phyloP scores from a whole-genome alignment of 2,888 invertebrate species.

The Malthinus flaveolus region DNA sequence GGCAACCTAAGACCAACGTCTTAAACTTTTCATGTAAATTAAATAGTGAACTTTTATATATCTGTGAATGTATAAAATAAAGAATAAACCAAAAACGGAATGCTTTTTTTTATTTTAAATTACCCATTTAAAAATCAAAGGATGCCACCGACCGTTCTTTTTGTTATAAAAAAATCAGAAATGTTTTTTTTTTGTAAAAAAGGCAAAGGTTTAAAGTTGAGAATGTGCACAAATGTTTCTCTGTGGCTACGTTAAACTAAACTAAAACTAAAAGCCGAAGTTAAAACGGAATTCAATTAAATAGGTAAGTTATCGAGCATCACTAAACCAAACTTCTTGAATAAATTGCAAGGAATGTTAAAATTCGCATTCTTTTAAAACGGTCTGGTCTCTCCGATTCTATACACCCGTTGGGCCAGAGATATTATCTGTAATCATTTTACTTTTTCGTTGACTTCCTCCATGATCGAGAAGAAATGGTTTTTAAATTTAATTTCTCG shows the following conservation, averaged over 20 bases:
- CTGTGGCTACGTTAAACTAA: constrained; percentile 11
- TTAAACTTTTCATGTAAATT: constrained; percentile 19
- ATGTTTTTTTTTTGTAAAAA: constrained; percentile 4
- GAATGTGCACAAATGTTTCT: constrained; percentile 6
- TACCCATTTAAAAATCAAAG: constrained; percentile 2
- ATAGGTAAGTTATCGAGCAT: constrained; percentile 19
- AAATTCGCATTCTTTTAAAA: constrained; percentile 15
- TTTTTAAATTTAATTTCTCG: no score
- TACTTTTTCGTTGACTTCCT: no score
- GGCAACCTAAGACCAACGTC: constrained; percentile 17
- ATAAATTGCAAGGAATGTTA: constrained; percentile 15
- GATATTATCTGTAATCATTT: no score
- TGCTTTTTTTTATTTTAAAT: constrained; percentile 10
- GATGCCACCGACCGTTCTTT: neutral
- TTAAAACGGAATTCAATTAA: constrained; percentile 20
- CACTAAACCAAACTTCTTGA: constrained; percentile 13
- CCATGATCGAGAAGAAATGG: no score
- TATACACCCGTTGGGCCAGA: no score
- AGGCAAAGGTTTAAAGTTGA: constrained; percentile 9
- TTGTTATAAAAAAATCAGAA: neutral
- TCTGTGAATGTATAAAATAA: constrained; percentile 16
- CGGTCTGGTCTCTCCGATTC: constrained; percentile 6
- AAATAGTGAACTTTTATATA: constrained; percentile 22
- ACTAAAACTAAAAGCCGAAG: constrained; percentile 14
- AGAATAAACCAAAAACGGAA: constrained; percentile 11